phyloP scores from a whole-genome alignment of 2,888 invertebrate species.

The Hyles lineata region DNA sequence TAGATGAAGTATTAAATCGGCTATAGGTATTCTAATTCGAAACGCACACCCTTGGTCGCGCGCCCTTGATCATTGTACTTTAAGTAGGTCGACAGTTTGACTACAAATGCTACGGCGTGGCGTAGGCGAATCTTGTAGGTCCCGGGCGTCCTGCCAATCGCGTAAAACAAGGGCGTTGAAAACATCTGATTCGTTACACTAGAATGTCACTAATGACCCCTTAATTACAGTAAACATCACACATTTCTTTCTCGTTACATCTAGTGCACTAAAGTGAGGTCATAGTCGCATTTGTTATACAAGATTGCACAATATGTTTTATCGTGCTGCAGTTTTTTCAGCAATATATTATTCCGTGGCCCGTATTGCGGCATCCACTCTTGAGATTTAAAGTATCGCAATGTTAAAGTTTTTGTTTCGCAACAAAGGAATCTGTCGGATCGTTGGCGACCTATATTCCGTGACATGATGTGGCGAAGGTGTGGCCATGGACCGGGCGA shows the following conservation, averaged over 20 bases:
- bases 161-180: slow-evolving; percentile 34
- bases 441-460: slow-evolving; percentile 15
- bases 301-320: slow-evolving; percentile 25
- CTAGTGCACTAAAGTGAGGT: slow-evolving; percentile 10
- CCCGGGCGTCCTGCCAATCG: slow-evolving; percentile 34
- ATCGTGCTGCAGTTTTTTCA: slow-evolving; percentile 1
- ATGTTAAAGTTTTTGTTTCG: background rate
- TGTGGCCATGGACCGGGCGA: slow-evolving; percentile 37
- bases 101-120: slow-evolving; percentile 41
- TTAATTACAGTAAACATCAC: slow-evolving; percentile 7
- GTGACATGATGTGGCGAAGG: background rate
- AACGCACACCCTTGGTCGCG: slow-evolving; percentile 25
- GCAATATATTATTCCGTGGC: background rate
- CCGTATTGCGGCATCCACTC: background rate
- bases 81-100: slow-evolving; percentile 37
- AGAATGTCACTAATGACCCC: slow-evolving; percentile 20
- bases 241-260: slow-evolving; percentile 22
- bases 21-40: slow-evolving; percentile 4
- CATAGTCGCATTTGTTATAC: slow-evolving; percentile 16
- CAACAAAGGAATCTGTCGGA: slow-evolving; percentile 11
- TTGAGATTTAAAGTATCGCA: background rate
- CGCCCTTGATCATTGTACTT: slow-evolving; percentile 37
- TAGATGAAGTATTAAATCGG: slow-evolving; percentile 2
- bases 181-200: slow-evolving; percentile 12
- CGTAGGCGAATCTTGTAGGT: slow-evolving; percentile 43